Evolutionary conservation across 2,888 invertebrate species (phyloP).

Genomic region (Zaprionus lineosus): DNA sequence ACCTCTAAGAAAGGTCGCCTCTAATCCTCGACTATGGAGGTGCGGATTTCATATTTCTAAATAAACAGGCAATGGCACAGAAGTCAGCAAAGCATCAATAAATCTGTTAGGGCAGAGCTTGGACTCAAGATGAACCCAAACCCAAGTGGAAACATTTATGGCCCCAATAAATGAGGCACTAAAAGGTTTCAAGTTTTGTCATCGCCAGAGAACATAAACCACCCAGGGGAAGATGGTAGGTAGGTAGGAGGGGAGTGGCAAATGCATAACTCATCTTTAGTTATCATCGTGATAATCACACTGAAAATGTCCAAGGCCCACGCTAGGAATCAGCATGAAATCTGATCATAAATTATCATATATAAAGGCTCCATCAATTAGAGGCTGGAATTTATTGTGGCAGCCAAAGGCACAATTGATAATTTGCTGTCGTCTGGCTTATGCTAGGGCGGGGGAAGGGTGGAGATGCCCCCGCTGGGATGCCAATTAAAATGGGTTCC

Average conservation of each 20-base stretch:
- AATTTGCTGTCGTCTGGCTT: slow-evolving; percentile 63
- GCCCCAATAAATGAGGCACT: not conserved
- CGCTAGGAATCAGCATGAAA: slow-evolving; percentile 54
- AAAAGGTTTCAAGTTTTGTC: slow-evolving; percentile 14
- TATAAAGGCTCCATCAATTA: slow-evolving; percentile 61
- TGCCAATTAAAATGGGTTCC: slow-evolving; percentile 72
- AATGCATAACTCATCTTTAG: slow-evolving; percentile 33
- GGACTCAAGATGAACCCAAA: too few species aligned
- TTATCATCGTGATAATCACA: slow-evolving; percentile 43
- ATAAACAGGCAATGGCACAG: too few species aligned
- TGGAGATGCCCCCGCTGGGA: too few species aligned
- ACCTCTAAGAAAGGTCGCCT: too few species aligned
- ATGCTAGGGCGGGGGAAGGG: too few species aligned
- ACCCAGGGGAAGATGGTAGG: slow-evolving; percentile 38
- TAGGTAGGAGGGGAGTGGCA: too few species aligned
- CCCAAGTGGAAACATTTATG: slow-evolving; percentile 34
- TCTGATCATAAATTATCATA: slow-evolving; percentile 65
- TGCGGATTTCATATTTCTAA: too few species aligned
- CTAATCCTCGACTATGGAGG: too few species aligned
- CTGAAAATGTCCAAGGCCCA: slow-evolving; percentile 42
- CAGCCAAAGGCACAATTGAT: slow-evolving; percentile 67
- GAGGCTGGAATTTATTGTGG: slow-evolving; percentile 70
- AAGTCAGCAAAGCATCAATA: too few species aligned
- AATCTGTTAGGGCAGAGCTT: too few species aligned
- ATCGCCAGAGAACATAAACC: slow-evolving; percentile 39